Conservation (phyloP, 2,888 invertebrate genomes). For the Pristionchus mayeri region DNA sequence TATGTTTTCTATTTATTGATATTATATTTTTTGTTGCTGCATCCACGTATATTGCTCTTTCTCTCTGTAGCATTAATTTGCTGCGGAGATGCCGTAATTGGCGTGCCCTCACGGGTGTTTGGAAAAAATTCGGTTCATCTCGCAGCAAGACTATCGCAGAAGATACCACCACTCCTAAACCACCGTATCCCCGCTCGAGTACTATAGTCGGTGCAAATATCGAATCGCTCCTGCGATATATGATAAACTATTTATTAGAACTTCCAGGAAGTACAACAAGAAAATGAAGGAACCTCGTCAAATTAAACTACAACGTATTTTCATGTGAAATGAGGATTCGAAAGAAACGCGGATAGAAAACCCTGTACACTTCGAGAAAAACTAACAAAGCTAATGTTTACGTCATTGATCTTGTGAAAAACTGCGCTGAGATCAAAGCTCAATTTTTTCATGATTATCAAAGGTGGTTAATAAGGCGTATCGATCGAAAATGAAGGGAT, state of each 20-base stretch:
- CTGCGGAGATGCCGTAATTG: no score
- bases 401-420: background rate
- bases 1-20: no score
- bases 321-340: background rate
- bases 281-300: background rate
- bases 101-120: no score
- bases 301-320: background rate
- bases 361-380: background rate
- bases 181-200: background rate
- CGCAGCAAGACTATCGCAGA: constrained; percentile 32
- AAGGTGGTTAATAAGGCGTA: no score
- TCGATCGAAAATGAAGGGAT: no score
- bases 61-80: no score
- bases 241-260: constrained; percentile 33
- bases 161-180: constrained; percentile 28
- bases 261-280: background rate
- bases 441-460: no score
- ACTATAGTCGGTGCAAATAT: background rate
- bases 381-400: background rate
- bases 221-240: background rate
- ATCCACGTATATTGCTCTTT: no score
- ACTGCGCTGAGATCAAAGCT: background rate
- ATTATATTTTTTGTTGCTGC: no score
- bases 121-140: no score
- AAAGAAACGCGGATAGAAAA: background rate